Conservation (phyloP, 1,140 invertebrate species). For the Drosophila bipectinata region DNA sequence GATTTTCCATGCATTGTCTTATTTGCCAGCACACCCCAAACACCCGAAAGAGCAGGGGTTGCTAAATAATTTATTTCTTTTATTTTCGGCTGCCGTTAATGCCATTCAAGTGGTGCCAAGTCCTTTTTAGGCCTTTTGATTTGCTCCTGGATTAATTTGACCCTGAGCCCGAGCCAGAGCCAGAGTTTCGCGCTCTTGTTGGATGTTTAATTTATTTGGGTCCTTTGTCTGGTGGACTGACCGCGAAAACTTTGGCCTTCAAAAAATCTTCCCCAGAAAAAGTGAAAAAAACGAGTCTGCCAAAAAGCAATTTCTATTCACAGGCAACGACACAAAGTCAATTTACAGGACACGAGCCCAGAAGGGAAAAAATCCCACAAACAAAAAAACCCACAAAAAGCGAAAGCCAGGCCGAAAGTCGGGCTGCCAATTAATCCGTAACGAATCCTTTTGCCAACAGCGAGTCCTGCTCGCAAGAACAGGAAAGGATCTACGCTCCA, state of each 20-base stretch:
- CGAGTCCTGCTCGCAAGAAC: slow-evolving; percentile 37
- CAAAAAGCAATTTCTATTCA: slow-evolving; percentile 60
- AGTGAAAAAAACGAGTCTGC: slow-evolving; percentile 14
- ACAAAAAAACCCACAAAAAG: slow-evolving; percentile 14
- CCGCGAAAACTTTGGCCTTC: slow-evolving; percentile 55
- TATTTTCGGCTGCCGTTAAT: slow-evolving; percentile 41
- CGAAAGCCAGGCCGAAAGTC: slow-evolving; percentile 32
- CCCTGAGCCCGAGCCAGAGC: slow-evolving; percentile 9
- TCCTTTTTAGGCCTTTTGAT: slow-evolving; percentile 61
- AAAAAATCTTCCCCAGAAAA: slow-evolving; percentile 43
- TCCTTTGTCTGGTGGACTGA: slow-evolving; percentile 46
- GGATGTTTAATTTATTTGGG: slow-evolving; percentile 64
- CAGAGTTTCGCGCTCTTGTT: slow-evolving; percentile 15
- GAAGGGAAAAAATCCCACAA: slow-evolving; percentile 20
- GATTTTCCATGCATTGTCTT: slow-evolving; percentile 75
- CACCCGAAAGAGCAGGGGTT: slow-evolving; percentile 23
- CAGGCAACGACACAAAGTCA: slow-evolving; percentile 61
- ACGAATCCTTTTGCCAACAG: slow-evolving; percentile 77
- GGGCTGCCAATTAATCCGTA: slow-evolving; percentile 78
- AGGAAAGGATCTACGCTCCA: slow-evolving; percentile 80
- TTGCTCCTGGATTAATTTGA: slow-evolving; percentile 69
- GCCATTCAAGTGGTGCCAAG: slow-evolving; percentile 68
- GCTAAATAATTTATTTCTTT: slow-evolving; percentile 52
- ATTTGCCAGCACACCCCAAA: slow-evolving; percentile 61
- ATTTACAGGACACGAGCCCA: slow-evolving; percentile 74